Conservation (phyloP, 2,888 invertebrate species). For the Nymphalis polychloros region DNA sequence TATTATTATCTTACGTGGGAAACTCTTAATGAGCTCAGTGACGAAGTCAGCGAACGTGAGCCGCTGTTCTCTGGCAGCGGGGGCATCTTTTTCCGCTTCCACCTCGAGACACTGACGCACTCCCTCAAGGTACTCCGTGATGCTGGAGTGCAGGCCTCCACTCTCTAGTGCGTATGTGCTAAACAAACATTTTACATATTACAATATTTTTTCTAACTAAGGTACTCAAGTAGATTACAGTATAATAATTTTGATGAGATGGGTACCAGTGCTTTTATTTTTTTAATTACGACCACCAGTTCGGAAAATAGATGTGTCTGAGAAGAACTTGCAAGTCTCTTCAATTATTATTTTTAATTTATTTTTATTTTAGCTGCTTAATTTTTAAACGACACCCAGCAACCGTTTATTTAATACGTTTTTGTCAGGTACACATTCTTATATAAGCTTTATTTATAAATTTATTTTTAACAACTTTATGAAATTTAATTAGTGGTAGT, state of each 20-base stretch:
- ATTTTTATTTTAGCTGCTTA: too few species aligned
- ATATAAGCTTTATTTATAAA: too few species aligned
- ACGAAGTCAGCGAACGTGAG: constrained; percentile 97
- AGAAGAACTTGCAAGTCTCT: too few species aligned
- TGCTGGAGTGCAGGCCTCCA: constrained; percentile 90
- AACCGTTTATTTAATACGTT: too few species aligned
- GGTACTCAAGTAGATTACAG: too few species aligned
- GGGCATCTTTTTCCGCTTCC: constrained; percentile 96
- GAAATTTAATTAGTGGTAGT: neutral
- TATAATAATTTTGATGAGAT: too few species aligned
- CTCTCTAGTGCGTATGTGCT: constrained; percentile 93
- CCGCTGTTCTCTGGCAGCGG: constrained; percentile 93
- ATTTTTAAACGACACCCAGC: too few species aligned
- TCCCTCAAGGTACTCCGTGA: constrained; percentile 97
- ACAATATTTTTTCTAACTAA: neutral
- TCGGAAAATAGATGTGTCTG: too few species aligned
- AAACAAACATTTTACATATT: constrained; percentile 23
- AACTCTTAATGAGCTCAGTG: constrained; percentile 95
- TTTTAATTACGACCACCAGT: too few species aligned
- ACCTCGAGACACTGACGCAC: constrained; percentile 94
- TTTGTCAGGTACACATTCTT: too few species aligned
- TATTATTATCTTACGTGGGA: constrained; percentile 86
- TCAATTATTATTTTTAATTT: too few species aligned
- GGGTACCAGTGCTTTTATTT: too few species aligned
- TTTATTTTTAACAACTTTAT: neutral